phyloP scores from a whole-genome alignment of 1,140 invertebrate species.

The Sminthurinus signatus region DNA sequence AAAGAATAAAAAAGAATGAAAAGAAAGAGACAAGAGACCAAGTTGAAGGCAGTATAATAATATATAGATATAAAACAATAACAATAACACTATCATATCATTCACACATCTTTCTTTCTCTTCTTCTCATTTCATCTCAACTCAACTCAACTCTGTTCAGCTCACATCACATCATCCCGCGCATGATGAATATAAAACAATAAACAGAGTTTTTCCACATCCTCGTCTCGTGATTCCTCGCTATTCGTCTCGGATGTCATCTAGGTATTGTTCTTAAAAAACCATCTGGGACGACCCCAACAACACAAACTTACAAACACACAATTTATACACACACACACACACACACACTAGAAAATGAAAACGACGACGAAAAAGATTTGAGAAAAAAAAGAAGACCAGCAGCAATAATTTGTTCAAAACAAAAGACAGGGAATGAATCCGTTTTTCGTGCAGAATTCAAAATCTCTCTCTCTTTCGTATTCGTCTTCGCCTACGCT shows the following conservation, averaged over 20 bases:
- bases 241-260: constrained; percentile 20
- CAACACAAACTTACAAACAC: not conserved
- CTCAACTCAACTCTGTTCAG: too few species aligned
- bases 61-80: constrained; percentile 13
- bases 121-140: too few species aligned
- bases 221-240: constrained; percentile 14
- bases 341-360: not conserved
- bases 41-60: too few species aligned
- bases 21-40: constrained; percentile 4
- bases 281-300: constrained; percentile 4
- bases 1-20: not conserved
- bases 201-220: constrained; percentile 1
- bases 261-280: constrained; percentile 18
- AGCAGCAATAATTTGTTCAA: constrained; percentile 11
- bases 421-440: constrained; percentile 13
- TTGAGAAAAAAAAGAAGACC: not conserved
- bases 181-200: constrained; percentile 17
- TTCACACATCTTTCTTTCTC: constrained; percentile 10
- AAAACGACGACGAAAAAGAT: not conserved
- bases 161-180: constrained; percentile 2
- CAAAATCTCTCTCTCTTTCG: not conserved
- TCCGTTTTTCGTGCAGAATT: constrained; percentile 5
- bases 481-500: not conserved
- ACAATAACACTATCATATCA: constrained; percentile 17
- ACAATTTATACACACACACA: too few species aligned